Conservation (phyloP, 2,113 vertebrate species). For the Trogon melanurus region DNA sequence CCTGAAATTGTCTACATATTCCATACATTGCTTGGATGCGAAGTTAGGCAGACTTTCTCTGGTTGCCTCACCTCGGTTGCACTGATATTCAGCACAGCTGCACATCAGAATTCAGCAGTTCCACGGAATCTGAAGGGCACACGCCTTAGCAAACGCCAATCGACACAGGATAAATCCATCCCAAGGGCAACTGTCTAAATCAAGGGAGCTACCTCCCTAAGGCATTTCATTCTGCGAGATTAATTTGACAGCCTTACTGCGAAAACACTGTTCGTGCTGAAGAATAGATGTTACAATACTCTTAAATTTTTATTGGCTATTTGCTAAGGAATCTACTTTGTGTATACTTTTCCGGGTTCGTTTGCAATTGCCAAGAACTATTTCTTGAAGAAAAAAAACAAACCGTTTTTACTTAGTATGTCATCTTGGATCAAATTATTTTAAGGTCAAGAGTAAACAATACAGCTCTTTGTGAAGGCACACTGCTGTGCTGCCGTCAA, state of each 20-base stretch:
- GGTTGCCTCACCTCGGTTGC: background rate
- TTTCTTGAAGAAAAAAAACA: constrained; percentile 25
- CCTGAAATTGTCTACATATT: background rate
- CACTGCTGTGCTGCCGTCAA: background rate
- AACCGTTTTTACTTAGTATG: constrained; percentile 26
- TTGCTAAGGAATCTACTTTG: background rate
- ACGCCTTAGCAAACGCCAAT: background rate
- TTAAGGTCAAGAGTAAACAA: constrained; percentile 42
- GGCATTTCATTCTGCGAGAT: background rate
- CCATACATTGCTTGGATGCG: background rate
- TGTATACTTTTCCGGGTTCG: background rate
- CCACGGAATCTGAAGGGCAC: background rate
- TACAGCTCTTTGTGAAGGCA: constrained; percentile 2
- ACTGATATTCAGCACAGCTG: background rate
- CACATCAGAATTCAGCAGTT: background rate
- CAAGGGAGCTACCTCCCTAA: background rate
- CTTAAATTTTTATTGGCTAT: background rate
- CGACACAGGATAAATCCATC: background rate
- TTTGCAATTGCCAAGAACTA: constrained; percentile 33
- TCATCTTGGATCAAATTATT: constrained; percentile 37
- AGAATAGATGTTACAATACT: background rate
- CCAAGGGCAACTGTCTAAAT: constrained; percentile 11
- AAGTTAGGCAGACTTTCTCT: background rate
- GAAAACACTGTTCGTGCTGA: background rate
- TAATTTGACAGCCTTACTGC: background rate